Conservation (phyloP, 2,797 vertebrate genomes). For the Sebastes baramenuke region DNA sequence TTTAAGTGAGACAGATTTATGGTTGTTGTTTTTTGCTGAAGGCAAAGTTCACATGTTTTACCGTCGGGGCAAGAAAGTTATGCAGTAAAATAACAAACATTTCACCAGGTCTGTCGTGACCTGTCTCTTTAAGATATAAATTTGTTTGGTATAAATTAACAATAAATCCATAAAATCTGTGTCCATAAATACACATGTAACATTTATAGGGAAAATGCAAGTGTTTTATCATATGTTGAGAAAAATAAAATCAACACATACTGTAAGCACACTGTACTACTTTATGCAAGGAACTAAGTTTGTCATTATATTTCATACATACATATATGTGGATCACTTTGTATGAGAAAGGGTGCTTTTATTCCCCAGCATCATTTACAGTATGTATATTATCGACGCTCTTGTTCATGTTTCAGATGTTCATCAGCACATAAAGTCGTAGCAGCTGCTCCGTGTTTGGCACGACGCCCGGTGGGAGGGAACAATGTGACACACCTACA, state of each 20-base stretch:
- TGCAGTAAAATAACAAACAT: not conserved
- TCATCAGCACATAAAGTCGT: conserved; percentile 24
- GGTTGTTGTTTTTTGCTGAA: conserved; percentile 39
- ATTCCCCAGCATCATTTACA: not conserved
- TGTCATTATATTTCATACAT: not conserved
- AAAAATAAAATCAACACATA: not conserved
- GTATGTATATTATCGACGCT: not conserved
- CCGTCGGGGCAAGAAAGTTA: conserved; percentile 20
- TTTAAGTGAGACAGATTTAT: conserved; percentile 55
- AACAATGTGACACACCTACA: conserved; percentile 40
- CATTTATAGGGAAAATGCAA: conserved; percentile 11
- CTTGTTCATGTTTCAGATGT: conserved; percentile 42
- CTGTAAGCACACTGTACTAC: not conserved
- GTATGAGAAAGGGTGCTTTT: not conserved
- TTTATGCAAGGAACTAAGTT: not conserved
- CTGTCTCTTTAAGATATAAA: not conserved
- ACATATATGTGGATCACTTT: not conserved
- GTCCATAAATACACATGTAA: not conserved
- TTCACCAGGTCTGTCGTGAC: not conserved
- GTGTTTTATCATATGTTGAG: not conserved
- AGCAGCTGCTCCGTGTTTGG: conserved; percentile 42
- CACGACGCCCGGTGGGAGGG: conserved; percentile 1
- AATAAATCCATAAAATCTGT: not conserved
- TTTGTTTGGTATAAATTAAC: not conserved
- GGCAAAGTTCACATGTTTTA: conserved; percentile 52